phyloP scores from a whole-genome alignment of 2,113 vertebrate genomes.

The Stigmatopora argus region DNA sequence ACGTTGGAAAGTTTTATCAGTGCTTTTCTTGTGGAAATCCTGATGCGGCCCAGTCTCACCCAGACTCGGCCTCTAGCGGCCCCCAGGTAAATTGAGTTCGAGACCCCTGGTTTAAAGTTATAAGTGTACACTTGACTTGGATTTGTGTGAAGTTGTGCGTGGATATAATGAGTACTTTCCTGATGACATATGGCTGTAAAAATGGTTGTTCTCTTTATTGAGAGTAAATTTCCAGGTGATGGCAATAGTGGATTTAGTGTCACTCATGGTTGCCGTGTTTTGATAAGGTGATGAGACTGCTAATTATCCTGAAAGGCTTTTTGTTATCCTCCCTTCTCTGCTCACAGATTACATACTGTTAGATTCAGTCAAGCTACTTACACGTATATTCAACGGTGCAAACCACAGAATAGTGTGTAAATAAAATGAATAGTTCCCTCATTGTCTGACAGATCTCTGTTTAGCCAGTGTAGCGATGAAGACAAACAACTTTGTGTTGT shows the following conservation, averaged over 20 bases:
- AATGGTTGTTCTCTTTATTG: conserved; percentile 14
- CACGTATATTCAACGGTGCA: conserved; percentile 13
- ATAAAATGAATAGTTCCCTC: conserved; percentile 2
- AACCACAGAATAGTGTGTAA: conserved; percentile 18
- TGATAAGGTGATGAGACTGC: conserved; percentile 43
- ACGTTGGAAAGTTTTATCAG: no score
- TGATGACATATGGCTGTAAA: neutral
- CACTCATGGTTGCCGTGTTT: conserved; percentile 27
- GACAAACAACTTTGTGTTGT: conserved; percentile 14
- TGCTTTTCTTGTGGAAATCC: no score
- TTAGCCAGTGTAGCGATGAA: neutral
- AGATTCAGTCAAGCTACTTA: conserved; percentile 10
- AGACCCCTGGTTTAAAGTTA: neutral
- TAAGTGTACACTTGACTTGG: neutral
- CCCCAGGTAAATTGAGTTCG: no score
- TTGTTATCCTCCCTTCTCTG: conserved; percentile 31
- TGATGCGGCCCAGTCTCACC: no score
- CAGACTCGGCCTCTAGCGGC: no score
- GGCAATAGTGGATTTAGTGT: conserved; percentile 13
- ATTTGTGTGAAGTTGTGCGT: neutral
- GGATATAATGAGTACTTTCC: neutral
- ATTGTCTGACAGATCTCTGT: neutral
- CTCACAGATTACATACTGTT: conserved; percentile 16
- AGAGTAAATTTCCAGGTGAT: conserved; percentile 11
- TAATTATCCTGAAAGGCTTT: conserved; percentile 46